Evolutionary conservation across 2,888 invertebrate species (phyloP).

Genomic region (Scaptomyza caliginosa): DNA sequence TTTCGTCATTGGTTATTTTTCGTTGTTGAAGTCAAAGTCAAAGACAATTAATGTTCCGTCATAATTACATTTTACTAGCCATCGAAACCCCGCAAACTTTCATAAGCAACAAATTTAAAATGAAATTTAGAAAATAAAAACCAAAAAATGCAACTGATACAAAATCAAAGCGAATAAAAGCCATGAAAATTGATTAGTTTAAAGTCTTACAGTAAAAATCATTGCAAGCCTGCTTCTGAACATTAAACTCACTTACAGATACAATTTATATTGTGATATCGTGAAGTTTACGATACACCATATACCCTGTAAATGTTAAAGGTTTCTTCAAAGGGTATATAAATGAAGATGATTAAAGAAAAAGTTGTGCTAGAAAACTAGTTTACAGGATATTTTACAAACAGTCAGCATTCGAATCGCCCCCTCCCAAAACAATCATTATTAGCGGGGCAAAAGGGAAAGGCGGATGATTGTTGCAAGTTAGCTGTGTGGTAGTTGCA

Average conservation of each 20-base stretch:
- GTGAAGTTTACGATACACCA: constrained; percentile 32
- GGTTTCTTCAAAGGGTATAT: not conserved
- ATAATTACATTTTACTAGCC: constrained; percentile 49
- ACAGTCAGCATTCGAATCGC: not conserved
- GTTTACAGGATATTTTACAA: not conserved
- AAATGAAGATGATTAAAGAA: not conserved
- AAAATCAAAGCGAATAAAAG: constrained; percentile 34
- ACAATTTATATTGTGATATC: constrained; percentile 54
- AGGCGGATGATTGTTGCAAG: constrained; percentile 40
- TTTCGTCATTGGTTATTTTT: constrained; percentile 54
- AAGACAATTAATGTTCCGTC: constrained; percentile 41
- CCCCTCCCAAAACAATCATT: constrained; percentile 52
- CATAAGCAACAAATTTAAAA: constrained; percentile 17
- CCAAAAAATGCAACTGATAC: constrained; percentile 10
- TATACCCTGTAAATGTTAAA: not conserved
- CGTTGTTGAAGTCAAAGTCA: constrained; percentile 30
- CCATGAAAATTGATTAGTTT: constrained; percentile 45
- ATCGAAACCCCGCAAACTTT: constrained; percentile 6
- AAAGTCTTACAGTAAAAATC: constrained; percentile 44
- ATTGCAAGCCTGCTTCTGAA: constrained; percentile 20
- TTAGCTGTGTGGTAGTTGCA: not conserved
- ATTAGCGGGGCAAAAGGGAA: constrained; percentile 69
- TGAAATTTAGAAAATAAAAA: too few relatives aligned
- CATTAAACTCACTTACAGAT: constrained; percentile 58
- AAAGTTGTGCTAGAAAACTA: too few relatives aligned